Base-by-base conservation (phyloP, 2,888 invertebrate genomes). In the Harpalus rufipes region DNA sequence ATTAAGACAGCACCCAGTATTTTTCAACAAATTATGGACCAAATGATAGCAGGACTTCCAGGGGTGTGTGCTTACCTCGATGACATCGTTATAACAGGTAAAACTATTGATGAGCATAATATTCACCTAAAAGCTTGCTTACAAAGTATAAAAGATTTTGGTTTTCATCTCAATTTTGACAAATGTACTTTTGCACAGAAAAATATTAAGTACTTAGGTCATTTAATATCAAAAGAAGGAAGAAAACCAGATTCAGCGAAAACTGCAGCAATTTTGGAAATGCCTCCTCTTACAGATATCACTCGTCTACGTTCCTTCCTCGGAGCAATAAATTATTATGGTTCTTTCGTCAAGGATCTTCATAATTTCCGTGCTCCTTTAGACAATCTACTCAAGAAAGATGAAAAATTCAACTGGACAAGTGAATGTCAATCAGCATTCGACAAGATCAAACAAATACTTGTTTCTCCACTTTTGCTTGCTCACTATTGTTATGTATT, bases 21-120 rank as follows among this genome's bases (percentile, higher is more conserved):
- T 32, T 32, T 32, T 32, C 32, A 32, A 32, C 32, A 32, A 21
- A 32, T 32, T 6, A 32, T 32, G 32, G 32, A 32, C 6, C 32
- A 32, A 32, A 32, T 5, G 5, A 32, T 32, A 32, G 32, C 32
- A 32, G 32, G 6, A 32, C 32, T 32, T 32, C 32, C 32, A 32
- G 32, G 88, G 32, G 32, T 32, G 32, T 32, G 1, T 32, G 32
- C 32, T 32, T 32, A 32, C 32, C 32, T 32, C 3, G 32, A 32
- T 32, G 89, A 88, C 72, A 86, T 89, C 44, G 74, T 88, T 6
- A 86, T 89, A 4, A 88, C 87, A 8, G 88, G 87, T n/a, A 84
- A 86, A 32, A 86, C 86, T 39, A 58, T n/a, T n/a, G n/a, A n/a
- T n/a, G n/a, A n/a, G n/a, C n/a, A n/a, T n/a, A n/a, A n/a, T 21